These are phyloP conservation scores for Pagrus major DNA, from an alignment of 2,113 vertebrate genomes.

Conservation along the genomic window DNA sequence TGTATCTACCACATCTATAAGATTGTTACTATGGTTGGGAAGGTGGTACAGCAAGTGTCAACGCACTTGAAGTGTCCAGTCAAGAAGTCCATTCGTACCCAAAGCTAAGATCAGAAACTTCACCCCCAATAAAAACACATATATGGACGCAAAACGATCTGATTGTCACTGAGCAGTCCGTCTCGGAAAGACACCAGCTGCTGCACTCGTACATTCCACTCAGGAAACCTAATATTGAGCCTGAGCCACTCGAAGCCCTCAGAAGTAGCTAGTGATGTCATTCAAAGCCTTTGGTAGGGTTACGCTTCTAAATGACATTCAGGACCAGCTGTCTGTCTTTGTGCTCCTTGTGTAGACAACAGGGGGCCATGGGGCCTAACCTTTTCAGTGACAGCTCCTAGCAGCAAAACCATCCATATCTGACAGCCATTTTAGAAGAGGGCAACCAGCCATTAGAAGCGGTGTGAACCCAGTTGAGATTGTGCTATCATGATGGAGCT, in stretches of 20 bases:
- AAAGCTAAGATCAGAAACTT: slow-evolving; percentile 9
- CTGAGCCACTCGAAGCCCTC: slow-evolving; percentile 47
- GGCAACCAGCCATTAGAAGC: slow-evolving; percentile 42
- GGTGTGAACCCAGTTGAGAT: slow-evolving; percentile 17
- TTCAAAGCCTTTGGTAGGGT: slow-evolving; percentile 64
- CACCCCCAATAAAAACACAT: slow-evolving; percentile 23
- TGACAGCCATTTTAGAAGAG: slow-evolving; percentile 72
- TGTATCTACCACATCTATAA: neutral
- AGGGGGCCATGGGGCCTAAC: slow-evolving; percentile 57
- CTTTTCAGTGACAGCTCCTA: slow-evolving; percentile 65
- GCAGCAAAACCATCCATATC: slow-evolving; percentile 50
- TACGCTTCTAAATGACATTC: slow-evolving; percentile 69
- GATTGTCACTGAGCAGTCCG: slow-evolving; percentile 29
- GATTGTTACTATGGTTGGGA: neutral
- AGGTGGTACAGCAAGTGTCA: neutral
- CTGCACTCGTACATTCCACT: slow-evolving; percentile 59
- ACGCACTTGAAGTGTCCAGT: neutral
- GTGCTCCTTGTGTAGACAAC: slow-evolving; percentile 60
- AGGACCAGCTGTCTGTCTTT: slow-evolving; percentile 73
- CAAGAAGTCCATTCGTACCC: neutral
- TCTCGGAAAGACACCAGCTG: slow-evolving; percentile 63
- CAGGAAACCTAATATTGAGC: slow-evolving; percentile 73
- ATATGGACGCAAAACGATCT: slow-evolving; percentile 14
- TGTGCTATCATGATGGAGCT: slow-evolving; percentile 22
- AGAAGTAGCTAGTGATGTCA: slow-evolving; percentile 78